Percentiles rank a stretch among this genome's conserved stretches.
These are phyloP conservation scores for Xiphophorus maculatus DNA, from an alignment of 2,113 vertebrate genomes.

Conservation along the genomic window DNA sequence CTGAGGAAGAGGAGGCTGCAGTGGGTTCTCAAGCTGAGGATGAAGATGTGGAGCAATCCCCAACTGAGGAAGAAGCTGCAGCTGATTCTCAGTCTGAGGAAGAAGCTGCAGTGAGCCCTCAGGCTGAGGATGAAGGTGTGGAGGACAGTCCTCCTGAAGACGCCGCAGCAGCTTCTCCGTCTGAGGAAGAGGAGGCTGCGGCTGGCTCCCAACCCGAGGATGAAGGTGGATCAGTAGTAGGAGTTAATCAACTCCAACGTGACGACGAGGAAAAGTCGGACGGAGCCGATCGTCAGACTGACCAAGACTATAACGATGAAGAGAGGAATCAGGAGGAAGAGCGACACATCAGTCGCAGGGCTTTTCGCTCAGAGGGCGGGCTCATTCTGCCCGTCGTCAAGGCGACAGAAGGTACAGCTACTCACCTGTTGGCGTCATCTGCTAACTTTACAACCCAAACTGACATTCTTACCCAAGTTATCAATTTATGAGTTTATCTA, in stretches of 20 bases:
- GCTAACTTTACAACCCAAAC: too few species aligned
- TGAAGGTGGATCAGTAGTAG: neutral
- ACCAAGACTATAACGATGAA: neutral
- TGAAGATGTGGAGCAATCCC: neutral
- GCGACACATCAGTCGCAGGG: slow-evolving; percentile 44
- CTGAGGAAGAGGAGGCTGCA: neutral
- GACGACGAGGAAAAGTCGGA: neutral
- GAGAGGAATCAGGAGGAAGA: neutral
- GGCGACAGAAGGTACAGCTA: neutral
- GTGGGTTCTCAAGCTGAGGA: neutral
- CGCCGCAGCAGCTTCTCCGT: neutral
- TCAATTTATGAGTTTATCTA: too few species aligned
- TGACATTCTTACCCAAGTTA: too few species aligned
- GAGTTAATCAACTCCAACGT: neutral
- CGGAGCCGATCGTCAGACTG: slow-evolving; percentile 5
- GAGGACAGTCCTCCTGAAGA: neutral
- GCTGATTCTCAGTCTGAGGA: neutral
- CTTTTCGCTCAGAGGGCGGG: slow-evolving; percentile 45
- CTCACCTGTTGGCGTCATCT: too few species aligned
- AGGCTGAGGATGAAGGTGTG: neutral
- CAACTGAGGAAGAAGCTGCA: neutral
- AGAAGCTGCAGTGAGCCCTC: neutral
- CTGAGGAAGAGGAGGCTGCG: neutral
- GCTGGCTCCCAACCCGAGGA: slow-evolving; percentile 12
- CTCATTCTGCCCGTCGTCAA: slow-evolving; percentile 12